Evolutionary conservation across 2,797 vertebrate genomes (phyloP).

Genomic region (Liasis olivaceus): DNA sequence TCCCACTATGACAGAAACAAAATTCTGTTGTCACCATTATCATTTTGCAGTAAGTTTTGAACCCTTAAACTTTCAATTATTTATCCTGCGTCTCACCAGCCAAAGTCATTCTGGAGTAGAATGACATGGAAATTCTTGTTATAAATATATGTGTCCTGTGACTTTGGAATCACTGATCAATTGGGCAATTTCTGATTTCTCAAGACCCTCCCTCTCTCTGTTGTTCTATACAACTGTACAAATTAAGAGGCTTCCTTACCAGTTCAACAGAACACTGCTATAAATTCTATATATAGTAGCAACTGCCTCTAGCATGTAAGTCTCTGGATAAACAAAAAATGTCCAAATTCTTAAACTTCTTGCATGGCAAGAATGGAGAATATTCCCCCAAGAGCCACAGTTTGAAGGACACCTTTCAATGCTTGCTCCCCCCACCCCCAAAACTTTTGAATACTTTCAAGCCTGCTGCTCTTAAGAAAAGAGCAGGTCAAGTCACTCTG

Average conservation of each 20-base stretch:
- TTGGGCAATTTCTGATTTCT: not conserved
- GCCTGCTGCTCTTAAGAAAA: not conserved
- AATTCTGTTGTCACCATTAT: not conserved
- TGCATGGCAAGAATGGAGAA: not conserved
- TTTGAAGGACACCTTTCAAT: not conserved
- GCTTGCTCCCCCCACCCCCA: not conserved
- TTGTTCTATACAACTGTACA: not conserved
- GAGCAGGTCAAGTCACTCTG: not conserved
- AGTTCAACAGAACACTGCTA: not conserved
- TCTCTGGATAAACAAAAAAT: not conserved
- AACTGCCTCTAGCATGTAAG: no score
- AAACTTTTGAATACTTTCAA: not conserved
- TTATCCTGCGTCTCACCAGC: not conserved
- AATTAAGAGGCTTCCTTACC: not conserved
- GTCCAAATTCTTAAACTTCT: not conserved
- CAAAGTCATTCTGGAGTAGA: not conserved
- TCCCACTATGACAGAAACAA: not conserved
- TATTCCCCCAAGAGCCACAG: not conserved
- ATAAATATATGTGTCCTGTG: no score
- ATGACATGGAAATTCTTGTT: not conserved
- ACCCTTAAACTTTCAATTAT: not conserved
- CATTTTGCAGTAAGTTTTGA: not conserved
- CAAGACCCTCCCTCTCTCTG: not conserved
- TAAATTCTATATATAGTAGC: not conserved
- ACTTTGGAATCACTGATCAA: not conserved